Base-by-base conservation (phyloP, 1,140 invertebrate genomes). In the Papilio xuthus region DNA sequence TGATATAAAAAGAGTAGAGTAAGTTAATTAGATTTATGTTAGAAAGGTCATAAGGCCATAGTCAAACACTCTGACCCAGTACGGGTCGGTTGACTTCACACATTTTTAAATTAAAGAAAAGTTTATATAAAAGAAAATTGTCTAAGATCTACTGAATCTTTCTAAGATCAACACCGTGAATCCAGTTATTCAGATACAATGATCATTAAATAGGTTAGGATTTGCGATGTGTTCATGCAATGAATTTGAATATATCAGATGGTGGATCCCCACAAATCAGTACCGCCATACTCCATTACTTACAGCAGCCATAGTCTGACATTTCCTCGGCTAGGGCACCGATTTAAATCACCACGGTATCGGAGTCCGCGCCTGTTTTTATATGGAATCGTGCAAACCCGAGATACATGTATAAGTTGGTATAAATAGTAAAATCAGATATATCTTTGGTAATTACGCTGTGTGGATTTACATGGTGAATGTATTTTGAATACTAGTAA, bases 231-330 rank as follows among this genome's bases (percentile, higher is more conserved):
- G 73, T 32, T 75, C 73, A 20, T 18, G 70, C 70, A 72, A 75
- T 75, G 47, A 53, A 53, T 75, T 75, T 75, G 73, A 75, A 75
- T 75, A 75, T 75, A 75, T 75, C 73, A 75, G 73, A 75, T 75
- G 73, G 73, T 18, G 73, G 50, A 75, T 75, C 73, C 47, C 26
- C 73, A 75, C 73, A 75, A 75, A 75, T 75, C 73, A 32, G 15
- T 71, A 71, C 18, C 44, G 13, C 10, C 15, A 2, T 26, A 18
- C 20, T 56, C 50, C 72, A 56, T 75, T 75, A 53, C 72, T 75
- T 37, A 56, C 72, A 23, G 60, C 60, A 63, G 60, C 13, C 23
- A n/a, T 47, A 47, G 18, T 26, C 72, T 37, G 72, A 75, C 72
- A 56, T 75, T 53, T 75, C 72, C 72, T 75, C n/a, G 72, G 44